A percentile compares a stretch with the other conserved stretches of the same genome.
Evolutionary conservation across 1,140 invertebrate genomes (phyloP).

Genomic region (Drosophila jambulina): DNA sequence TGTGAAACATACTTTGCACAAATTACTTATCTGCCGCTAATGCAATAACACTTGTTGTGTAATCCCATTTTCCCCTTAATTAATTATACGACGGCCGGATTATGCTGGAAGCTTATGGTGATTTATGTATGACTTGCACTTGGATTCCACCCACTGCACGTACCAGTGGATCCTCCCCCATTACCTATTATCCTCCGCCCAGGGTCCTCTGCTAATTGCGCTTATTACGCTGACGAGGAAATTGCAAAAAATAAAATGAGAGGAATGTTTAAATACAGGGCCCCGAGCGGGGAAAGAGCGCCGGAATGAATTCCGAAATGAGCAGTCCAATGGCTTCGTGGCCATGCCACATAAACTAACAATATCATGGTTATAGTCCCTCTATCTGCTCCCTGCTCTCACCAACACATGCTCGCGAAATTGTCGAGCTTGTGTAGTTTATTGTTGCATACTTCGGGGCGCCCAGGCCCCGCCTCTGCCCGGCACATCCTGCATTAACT

Average conservation of each 20-base stretch:
- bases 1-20: not conserved
- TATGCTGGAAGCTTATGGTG: constrained; percentile 7
- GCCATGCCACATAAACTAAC: constrained; percentile 33
- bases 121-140: constrained; percentile 36
- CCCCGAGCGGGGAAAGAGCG: not conserved
- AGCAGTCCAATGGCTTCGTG: constrained; percentile 17
- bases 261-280: not conserved
- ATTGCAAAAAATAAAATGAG: constrained; percentile 21
- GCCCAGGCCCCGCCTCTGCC: not conserved
- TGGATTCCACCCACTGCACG: constrained; percentile 1
- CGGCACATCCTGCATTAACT: not conserved
- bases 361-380: constrained; percentile 20
- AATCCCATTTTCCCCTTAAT: constrained; percentile 2
- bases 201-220: constrained; percentile 57
- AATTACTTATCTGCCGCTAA: not conserved
- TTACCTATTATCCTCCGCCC: constrained; percentile 8
- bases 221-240: constrained; percentile 63
- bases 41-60: constrained; percentile 7
- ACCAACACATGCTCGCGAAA: not conserved
- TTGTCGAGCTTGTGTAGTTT: not conserved
- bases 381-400: not conserved
- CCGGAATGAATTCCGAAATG: constrained; percentile 20
- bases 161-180: not conserved
- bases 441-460: constrained; percentile 7
- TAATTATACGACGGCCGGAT: constrained; percentile 18